Evolutionary conservation across 1,140 invertebrate species (phyloP).

Genomic region (Zophobas morio): DNA sequence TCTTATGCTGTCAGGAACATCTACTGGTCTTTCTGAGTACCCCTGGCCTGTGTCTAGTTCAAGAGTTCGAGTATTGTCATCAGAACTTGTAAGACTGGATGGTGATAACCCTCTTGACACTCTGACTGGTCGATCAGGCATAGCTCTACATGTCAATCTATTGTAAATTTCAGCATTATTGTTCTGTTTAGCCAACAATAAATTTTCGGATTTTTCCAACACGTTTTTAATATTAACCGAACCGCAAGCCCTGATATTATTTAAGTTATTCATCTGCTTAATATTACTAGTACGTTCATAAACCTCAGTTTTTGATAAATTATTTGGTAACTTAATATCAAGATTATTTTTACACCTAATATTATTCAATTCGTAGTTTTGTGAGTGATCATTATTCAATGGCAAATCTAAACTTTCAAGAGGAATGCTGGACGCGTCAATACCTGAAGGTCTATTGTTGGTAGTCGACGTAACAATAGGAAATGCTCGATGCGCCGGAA

Average conservation of each 20-base stretch:
- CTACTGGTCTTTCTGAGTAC: conserved; percentile 63
- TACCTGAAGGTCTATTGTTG: conserved; percentile 60
- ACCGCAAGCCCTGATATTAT: conserved; percentile 63
- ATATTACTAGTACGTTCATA: conserved; percentile 41
- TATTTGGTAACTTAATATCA: conserved; percentile 37
- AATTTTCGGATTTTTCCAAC: conserved; percentile 47
- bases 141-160: conserved; percentile 56
- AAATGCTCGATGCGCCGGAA: conserved; percentile 69
- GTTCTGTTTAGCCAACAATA: conserved; percentile 49
- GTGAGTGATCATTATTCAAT: conserved; percentile 51
- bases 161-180: conserved; percentile 51
- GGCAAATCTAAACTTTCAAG: conserved; percentile 58
- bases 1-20: conserved; percentile 58
- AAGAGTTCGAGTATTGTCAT: conserved; percentile 49
- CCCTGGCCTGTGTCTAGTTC: conserved; percentile 52
- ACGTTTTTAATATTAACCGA: conserved; percentile 49
- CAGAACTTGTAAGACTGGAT: conserved; percentile 46
- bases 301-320: conserved; percentile 42
- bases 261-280: conserved; percentile 58
- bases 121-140: conserved; percentile 44
- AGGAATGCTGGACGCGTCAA: conserved; percentile 58
- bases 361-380: conserved; percentile 52
- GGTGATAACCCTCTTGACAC: conserved; percentile 41
- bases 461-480: conserved; percentile 62
- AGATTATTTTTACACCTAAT: conserved; percentile 47